Conservation (phyloP, 2,888 invertebrate genomes). For the Seira musarum region DNA sequence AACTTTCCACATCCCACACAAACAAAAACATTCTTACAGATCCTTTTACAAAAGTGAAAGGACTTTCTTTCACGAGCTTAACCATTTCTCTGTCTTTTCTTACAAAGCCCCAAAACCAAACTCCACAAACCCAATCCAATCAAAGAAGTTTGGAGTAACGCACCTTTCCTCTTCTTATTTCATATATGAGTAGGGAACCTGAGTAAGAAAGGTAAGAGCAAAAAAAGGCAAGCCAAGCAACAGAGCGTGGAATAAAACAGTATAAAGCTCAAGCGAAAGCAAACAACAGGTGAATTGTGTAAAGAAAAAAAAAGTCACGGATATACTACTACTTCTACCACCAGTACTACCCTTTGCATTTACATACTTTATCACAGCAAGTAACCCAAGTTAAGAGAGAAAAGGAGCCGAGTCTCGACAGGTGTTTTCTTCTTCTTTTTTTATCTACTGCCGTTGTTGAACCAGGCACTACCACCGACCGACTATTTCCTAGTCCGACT, state of each 20-base stretch:
- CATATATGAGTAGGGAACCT: conserved; percentile 1
- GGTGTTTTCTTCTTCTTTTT: conserved; percentile 55
- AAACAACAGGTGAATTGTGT: conserved; percentile 59
- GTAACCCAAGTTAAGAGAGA: neutral
- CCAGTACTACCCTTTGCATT: conserved; percentile 34
- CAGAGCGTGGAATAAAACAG: conserved; percentile 48
- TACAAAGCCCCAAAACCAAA: neutral
- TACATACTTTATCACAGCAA: conserved; percentile 40
- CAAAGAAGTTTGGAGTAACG: neutral
- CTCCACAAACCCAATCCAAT: neutral
- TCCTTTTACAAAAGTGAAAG: neutral
- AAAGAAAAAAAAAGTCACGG: conserved; percentile 38
- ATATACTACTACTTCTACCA: no score
- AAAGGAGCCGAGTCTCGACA: conserved; percentile 42
- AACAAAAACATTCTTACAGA: neutral
- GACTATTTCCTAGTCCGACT: neutral
- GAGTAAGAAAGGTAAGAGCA: conserved; percentile 7
- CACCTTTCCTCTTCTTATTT: conserved; percentile 4
- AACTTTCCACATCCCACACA: neutral
- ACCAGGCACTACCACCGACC: conserved; percentile 7
- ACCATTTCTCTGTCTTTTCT: no score
- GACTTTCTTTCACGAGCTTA: no score
- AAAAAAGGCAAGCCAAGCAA: conserved; percentile 38
- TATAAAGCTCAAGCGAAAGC: conserved; percentile 36
- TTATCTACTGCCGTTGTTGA: conserved; percentile 13